Evolutionary conservation across 1,140 invertebrate species (phyloP).

Genomic region (Drosophila kanapiae): DNA sequence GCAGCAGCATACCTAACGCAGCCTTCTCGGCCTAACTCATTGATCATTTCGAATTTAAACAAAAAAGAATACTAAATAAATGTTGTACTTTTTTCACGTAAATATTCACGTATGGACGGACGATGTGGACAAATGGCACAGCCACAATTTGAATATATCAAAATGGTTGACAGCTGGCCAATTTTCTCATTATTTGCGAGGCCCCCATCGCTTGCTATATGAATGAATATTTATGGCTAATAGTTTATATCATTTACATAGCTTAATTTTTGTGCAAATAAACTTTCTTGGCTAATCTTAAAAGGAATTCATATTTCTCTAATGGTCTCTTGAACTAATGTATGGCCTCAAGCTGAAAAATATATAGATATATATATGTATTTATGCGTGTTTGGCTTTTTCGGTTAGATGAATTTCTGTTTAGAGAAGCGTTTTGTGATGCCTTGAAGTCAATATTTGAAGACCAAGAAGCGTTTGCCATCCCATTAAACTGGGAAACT

Average conservation of each 20-base stretch:
- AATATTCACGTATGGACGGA: slow-evolving; percentile 16
- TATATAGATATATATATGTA: neutral
- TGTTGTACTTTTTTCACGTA: slow-evolving; percentile 65
- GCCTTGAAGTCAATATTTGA: slow-evolving; percentile 71
- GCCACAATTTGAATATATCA: slow-evolving; percentile 64
- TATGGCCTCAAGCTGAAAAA: slow-evolving; percentile 30
- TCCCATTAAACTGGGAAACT: slow-evolving; percentile 66
- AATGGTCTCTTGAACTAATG: slow-evolving; percentile 56
- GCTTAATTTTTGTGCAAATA: slow-evolving; percentile 71
- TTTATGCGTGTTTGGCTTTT: slow-evolving; percentile 15
- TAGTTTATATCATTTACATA: slow-evolving; percentile 60
- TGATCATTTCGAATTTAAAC: too few relatives aligned
- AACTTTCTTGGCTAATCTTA: slow-evolving; percentile 38
- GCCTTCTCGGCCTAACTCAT: too few relatives aligned
- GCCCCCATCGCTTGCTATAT: neutral
- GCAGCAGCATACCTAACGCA: too few relatives aligned
- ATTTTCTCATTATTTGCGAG: slow-evolving; percentile 22
- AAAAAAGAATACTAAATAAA: slow-evolving; percentile 23
- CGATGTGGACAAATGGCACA: slow-evolving; percentile 61
- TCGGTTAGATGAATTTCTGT: slow-evolving; percentile 59
- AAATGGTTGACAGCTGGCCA: slow-evolving; percentile 60
- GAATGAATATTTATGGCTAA: slow-evolving; percentile 38
- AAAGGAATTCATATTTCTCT: slow-evolving; percentile 37
- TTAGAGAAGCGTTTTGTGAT: slow-evolving; percentile 55
- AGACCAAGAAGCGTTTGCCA: slow-evolving; percentile 39